Percentiles rank a stretch among this genome's conserved stretches.
These are phyloP conservation scores for Anoplopoma fimbria DNA, from an alignment of 2,113 vertebrate genomes.

Conservation along the genomic window DNA sequence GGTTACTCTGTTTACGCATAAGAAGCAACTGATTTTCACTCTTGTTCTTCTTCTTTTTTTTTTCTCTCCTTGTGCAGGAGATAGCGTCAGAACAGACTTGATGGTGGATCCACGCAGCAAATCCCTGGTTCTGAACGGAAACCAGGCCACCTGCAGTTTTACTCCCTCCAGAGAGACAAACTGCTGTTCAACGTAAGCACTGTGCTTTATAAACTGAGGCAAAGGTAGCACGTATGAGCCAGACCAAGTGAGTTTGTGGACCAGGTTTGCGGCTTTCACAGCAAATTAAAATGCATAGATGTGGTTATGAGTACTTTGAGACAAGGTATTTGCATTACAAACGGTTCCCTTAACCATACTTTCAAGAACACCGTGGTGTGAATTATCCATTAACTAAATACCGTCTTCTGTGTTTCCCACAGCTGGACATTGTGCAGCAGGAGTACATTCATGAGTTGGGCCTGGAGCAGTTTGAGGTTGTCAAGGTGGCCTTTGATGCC, in stretches of 20 bases:
- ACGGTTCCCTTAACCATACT: not conserved
- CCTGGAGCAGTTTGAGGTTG: constrained; percentile 89
- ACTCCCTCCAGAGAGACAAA: constrained; percentile 91
- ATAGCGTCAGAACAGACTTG: constrained; percentile 85
- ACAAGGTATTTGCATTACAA: not conserved
- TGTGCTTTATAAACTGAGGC: not conserved
- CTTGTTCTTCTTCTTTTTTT: not conserved
- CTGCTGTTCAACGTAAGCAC: constrained; percentile 93
- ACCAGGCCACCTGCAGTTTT: constrained; percentile 98
- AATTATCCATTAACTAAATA: not conserved
- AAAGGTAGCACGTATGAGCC: too few relatives aligned
- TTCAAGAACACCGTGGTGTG: not conserved
- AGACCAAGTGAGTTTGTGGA: not conserved
- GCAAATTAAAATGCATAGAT: not conserved
- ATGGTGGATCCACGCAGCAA: constrained; percentile 92
- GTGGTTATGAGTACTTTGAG: not conserved
- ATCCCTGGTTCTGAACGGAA: constrained; percentile 94
- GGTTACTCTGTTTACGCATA: not conserved
- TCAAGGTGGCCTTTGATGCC: constrained; percentile 85
- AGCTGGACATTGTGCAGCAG: constrained; percentile 97
- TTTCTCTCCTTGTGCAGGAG: constrained; percentile 79
- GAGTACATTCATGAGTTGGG: constrained; percentile 90
- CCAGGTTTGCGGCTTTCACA: not conserved
- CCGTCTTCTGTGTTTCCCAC: constrained; percentile 27
- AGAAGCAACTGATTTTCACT: too few relatives aligned